A percentile compares a stretch with the other conserved stretches of the same genome.
Evolutionary conservation across 1,140 invertebrate genomes (phyloP).

Genomic region (Teleopsis dalmanni): DNA sequence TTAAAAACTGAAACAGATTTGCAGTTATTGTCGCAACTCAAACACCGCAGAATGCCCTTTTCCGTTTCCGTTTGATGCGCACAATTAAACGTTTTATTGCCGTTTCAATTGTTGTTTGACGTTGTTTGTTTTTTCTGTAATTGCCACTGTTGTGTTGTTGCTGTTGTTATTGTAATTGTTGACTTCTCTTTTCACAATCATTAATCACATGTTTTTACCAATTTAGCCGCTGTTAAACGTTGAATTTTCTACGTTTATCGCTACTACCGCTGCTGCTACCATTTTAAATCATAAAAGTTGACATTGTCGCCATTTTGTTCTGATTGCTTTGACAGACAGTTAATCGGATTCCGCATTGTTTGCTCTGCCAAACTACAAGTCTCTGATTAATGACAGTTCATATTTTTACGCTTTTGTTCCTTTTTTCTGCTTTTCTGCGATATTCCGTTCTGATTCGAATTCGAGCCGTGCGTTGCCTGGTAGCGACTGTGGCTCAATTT

Average conservation of each 20-base stretch:
- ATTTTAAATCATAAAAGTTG: too few relatives aligned
- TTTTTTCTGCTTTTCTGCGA: too few relatives aligned
- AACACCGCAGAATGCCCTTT: constrained; percentile 6
- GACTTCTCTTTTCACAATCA: constrained; percentile 11
- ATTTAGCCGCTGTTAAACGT: constrained; percentile 11
- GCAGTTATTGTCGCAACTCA: too few relatives aligned
- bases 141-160: background rate
- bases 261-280: too few relatives aligned
- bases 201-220: constrained; percentile 9
- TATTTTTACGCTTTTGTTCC: too few relatives aligned
- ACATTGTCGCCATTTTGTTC: too few relatives aligned
- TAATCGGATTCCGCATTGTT: constrained; percentile 4
- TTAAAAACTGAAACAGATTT: too few relatives aligned
- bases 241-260: too few relatives aligned
- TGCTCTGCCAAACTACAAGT: too few relatives aligned
- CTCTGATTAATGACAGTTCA: constrained; percentile 9
- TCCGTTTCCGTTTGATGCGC: background rate
- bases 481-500: too few relatives aligned
- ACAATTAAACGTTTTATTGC: background rate
- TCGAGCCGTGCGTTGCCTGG: too few relatives aligned
- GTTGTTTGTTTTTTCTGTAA: background rate
- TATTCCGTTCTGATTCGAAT: too few relatives aligned
- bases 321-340: constrained; percentile 1
- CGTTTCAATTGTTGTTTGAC: background rate
- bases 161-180: constrained; percentile 2